These are phyloP conservation scores for Sylvilagus bachmani DNA, from an alignment of 2,113 vertebrate species.

Conservation along the genomic window DNA sequence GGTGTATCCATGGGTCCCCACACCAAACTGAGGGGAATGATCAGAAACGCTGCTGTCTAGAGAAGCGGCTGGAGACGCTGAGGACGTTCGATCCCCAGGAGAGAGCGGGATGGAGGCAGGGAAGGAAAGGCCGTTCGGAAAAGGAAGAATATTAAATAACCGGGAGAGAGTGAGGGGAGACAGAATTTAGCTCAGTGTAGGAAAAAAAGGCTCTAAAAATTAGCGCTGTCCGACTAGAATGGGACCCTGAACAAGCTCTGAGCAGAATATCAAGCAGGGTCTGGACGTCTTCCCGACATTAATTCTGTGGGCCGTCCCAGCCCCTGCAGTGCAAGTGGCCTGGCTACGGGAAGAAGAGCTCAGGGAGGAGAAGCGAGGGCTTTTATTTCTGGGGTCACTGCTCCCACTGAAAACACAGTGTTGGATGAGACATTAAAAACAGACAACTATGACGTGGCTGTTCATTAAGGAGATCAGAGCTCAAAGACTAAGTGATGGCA, in stretches of 20 bases:
- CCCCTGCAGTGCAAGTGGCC: too few species aligned
- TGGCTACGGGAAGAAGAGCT: neutral
- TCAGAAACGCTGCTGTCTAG: neutral
- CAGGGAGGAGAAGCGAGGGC: neutral
- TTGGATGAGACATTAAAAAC: neutral
- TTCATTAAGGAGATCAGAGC: neutral
- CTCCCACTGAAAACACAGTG: neutral
- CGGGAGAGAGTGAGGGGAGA: neutral
- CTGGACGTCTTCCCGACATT: neutral
- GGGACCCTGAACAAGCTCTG: neutral
- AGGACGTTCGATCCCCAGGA: neutral
- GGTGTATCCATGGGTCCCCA: too few species aligned
- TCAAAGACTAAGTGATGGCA: neutral
- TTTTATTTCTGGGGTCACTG: neutral
- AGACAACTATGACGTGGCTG: neutral
- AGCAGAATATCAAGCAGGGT: neutral
- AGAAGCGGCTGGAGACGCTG: neutral
- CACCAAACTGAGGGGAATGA: neutral
- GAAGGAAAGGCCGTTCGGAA: neutral
- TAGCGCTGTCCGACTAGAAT: neutral
- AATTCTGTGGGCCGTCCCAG: neutral
- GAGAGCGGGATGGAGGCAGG: neutral
- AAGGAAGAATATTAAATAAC: constrained; percentile 33
- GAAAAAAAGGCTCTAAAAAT: neutral
- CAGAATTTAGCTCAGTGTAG: neutral